Evolutionary conservation across 1,140 invertebrate genomes (phyloP).

Genomic region (Leptinotarsa lineolata): DNA sequence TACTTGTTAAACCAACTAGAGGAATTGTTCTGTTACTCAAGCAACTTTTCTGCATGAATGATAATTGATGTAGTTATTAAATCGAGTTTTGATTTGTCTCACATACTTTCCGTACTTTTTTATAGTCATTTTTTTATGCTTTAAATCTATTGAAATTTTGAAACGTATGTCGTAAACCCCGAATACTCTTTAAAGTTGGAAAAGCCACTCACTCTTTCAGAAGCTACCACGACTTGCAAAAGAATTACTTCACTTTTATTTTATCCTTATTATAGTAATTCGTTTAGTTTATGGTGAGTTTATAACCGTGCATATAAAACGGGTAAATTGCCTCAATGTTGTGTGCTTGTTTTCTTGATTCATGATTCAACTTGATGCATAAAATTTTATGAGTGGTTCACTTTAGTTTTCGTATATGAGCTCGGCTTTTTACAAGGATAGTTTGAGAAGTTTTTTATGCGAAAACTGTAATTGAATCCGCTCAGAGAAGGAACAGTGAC

Average conservation of each 20-base stretch:
- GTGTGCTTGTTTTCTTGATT: conserved; percentile 10
- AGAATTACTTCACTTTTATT: conserved; percentile 12
- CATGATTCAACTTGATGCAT: conserved; percentile 12
- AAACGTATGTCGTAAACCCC: not conserved
- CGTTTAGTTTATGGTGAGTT: conserved; percentile 19
- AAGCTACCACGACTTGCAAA: not conserved
- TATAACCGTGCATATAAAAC: conserved; percentile 16
- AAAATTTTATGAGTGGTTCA: conserved; percentile 14
- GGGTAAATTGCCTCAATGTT: conserved; percentile 23
- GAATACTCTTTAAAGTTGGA: conserved; percentile 4
- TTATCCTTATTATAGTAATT: conserved; percentile 21
- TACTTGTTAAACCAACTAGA: too few relatives aligned
- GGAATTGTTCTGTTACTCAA: too few relatives aligned
- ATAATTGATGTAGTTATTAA: too few relatives aligned
- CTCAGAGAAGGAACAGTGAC: not conserved
- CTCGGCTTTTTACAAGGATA: not conserved
- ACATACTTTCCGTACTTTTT: too few relatives aligned
- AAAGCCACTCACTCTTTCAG: not conserved
- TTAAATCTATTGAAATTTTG: not conserved
- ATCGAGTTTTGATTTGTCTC: too few relatives aligned
- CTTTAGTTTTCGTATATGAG: not conserved
- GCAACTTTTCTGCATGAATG: too few relatives aligned
- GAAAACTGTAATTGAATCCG: not conserved
- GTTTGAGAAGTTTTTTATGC: not conserved
- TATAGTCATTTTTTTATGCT: too few relatives aligned